Conservation (phyloP, 2,888 invertebrate genomes). For the Agrochola litura region DNA sequence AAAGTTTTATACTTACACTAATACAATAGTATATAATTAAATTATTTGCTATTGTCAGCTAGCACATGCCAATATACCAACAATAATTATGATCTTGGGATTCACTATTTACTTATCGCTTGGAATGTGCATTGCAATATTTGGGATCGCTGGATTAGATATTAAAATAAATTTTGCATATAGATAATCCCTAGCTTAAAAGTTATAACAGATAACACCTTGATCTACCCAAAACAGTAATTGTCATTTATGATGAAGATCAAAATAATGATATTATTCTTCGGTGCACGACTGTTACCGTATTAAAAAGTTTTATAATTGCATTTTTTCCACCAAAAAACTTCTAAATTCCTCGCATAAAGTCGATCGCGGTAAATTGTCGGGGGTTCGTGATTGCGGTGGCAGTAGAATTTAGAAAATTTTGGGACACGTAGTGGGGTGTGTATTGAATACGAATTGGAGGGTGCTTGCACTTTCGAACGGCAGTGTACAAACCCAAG, state of each 20-base stretch:
- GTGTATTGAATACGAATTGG: conserved; percentile 64
- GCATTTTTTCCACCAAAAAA: conserved; percentile 24
- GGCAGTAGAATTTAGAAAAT: conserved; percentile 58
- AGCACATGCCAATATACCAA: no score
- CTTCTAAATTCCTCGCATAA: conserved; percentile 39
- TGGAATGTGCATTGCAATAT: no score
- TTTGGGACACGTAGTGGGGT: conserved; percentile 53
- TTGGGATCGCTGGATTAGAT: no score
- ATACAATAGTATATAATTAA: no score
- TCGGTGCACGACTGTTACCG: no score
- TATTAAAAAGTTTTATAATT: conserved; percentile 18
- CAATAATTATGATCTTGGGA: no score
- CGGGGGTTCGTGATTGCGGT: conserved; percentile 58
- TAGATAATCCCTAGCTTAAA: not conserved
- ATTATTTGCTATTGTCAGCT: no score
- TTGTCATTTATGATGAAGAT: not conserved
- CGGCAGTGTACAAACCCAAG: conserved; percentile 37
- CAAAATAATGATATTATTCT: not conserved
- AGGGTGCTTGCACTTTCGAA: conserved; percentile 60
- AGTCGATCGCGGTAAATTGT: conserved; percentile 55
- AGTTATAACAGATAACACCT: not conserved
- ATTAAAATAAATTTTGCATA: no score
- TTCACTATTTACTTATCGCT: no score
- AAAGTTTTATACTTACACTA: no score
- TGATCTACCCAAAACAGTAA: no score